phyloP scores from a whole-genome alignment of 2,113 vertebrate genomes.

The Nannospalax galili region DNA sequence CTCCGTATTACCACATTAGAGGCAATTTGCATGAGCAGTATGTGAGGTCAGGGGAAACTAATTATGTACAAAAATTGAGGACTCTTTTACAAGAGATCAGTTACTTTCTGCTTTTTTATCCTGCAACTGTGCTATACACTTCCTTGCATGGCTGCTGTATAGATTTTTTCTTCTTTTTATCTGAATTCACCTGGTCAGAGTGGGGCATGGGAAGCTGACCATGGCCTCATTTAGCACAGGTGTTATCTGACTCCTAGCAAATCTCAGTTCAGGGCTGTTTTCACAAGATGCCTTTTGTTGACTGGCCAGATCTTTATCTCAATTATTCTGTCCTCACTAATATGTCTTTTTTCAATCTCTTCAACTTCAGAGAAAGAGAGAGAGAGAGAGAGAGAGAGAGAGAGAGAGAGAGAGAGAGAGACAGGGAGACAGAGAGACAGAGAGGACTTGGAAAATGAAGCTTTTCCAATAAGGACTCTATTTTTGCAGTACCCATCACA shows the following conservation, averaged over 20 bases:
- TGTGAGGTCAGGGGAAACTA: background rate
- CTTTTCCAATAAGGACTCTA: background rate
- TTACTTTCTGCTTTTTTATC: background rate
- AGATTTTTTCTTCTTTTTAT: background rate
- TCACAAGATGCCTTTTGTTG: background rate
- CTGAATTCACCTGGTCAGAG: background rate
- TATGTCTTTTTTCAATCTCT: background rate
- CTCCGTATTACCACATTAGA: background rate
- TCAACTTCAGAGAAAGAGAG: background rate
- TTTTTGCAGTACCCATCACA: background rate
- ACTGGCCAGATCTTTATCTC: background rate
- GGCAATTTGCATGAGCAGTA: background rate
- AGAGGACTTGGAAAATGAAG: background rate
- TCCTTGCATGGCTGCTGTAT: background rate
- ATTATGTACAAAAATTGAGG: background rate
- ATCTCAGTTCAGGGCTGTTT: background rate
- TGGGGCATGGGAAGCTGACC: background rate
- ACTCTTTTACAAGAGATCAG: background rate
- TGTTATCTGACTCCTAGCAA: background rate
- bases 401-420: background rate
- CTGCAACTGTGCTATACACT: background rate
- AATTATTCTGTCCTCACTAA: slow-evolving; percentile 15
- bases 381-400: background rate
- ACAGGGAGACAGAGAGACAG: background rate
- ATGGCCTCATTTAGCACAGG: background rate